These are phyloP conservation scores for Neodiprion lecontei DNA, from an alignment of 1,140 invertebrate species.

Conservation along the genomic window DNA sequence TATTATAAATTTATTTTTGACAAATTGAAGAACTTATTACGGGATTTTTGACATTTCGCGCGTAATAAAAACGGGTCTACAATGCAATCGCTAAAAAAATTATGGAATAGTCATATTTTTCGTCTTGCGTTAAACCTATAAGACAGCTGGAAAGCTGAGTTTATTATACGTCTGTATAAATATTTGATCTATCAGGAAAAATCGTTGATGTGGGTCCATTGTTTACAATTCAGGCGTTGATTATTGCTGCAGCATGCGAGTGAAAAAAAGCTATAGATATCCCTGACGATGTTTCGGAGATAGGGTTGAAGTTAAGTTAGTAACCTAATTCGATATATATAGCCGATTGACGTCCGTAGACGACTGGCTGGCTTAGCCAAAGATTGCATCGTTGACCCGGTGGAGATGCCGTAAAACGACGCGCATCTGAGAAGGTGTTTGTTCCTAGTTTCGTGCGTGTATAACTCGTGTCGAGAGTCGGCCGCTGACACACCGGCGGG, in stretches of 20 bases:
- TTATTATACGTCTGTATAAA: too few species aligned
- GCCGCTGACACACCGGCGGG: background rate
- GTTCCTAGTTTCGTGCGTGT: background rate
- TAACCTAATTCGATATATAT: constrained; percentile 16
- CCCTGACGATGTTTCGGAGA: background rate
- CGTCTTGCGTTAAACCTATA: too few species aligned
- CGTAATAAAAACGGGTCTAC: too few species aligned
- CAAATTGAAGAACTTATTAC: too few species aligned
- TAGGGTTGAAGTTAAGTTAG: constrained; percentile 2
- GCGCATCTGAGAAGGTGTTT: background rate
- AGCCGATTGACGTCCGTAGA: constrained; percentile 10
- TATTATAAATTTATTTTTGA: too few species aligned
- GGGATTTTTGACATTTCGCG: too few species aligned
- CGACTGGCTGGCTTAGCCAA: constrained; percentile 13
- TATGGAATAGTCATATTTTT: too few species aligned
- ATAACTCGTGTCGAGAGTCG: background rate
- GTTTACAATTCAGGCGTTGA: background rate
- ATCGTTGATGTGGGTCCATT: background rate
- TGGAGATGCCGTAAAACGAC: constrained; percentile 3
- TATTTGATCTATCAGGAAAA: too few species aligned
- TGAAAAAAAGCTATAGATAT: background rate
- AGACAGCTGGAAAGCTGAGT: too few species aligned
- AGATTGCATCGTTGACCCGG: constrained; percentile 11
- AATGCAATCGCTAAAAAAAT: too few species aligned
- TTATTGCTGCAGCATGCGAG: background rate